Evolutionary conservation across 1,140 invertebrate species (phyloP).

Genomic region (Bactericera cockerelli): DNA sequence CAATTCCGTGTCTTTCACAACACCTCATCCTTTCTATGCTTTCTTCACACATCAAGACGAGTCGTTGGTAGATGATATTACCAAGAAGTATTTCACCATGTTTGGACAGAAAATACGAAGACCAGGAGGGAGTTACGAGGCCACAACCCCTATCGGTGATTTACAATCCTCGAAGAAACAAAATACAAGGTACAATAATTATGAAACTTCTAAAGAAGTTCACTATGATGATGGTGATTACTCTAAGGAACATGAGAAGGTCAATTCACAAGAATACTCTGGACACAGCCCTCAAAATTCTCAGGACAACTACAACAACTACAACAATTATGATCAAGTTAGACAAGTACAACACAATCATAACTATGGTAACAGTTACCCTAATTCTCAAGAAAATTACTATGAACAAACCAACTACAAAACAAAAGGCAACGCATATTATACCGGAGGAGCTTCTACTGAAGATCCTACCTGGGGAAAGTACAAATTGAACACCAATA

Average conservation of each 20-base stretch:
- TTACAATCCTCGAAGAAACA: neutral
- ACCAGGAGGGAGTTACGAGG: neutral
- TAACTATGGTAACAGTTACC: neutral
- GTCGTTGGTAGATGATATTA: slow-evolving; percentile 50
- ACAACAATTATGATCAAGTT: neutral
- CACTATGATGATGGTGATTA: neutral
- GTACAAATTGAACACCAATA: neutral
- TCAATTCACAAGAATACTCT: neutral
- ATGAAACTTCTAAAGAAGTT: slow-evolving; percentile 2
- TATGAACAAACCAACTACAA: neutral
- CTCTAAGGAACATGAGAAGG: neutral
- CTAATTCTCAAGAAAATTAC: neutral
- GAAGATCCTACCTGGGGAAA: neutral
- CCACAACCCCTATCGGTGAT: neutral
- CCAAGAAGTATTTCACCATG: slow-evolving; percentile 56
- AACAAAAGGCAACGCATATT: neutral
- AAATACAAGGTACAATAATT: neutral
- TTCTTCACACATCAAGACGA: slow-evolving; percentile 58
- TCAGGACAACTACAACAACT: neutral
- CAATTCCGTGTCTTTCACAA: slow-evolving; percentile 11
- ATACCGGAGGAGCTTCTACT: neutral
- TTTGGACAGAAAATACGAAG: slow-evolving; percentile 51
- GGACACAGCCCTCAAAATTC: neutral
- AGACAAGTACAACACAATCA: neutral
- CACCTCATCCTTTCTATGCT: slow-evolving; percentile 41